A percentile compares a stretch with the other conserved stretches of the same genome.
Conservation (phyloP, 2,888 invertebrate species). For the Crocallis elinguaria region DNA sequence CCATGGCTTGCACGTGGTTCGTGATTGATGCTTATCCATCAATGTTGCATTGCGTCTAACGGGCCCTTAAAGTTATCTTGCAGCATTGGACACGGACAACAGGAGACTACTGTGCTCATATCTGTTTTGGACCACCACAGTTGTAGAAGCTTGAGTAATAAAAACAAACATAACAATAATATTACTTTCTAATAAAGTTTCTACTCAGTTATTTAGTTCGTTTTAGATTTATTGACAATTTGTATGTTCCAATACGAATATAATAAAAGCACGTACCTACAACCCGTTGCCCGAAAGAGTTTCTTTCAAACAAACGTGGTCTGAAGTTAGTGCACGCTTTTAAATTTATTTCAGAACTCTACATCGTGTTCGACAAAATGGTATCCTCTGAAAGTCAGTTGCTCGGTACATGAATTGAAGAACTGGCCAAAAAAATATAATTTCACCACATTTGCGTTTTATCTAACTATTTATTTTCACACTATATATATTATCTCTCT, state of each 20-base stretch:
- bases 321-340: slow-evolving; percentile 59
- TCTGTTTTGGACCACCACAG: no score
- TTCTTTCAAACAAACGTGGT: slow-evolving; percentile 47
- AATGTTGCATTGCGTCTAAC: no score
- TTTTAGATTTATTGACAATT: slow-evolving; percentile 4
- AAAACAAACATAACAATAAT: no score
- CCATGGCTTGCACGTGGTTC: no score
- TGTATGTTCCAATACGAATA: slow-evolving; percentile 11
- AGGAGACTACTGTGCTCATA: no score
- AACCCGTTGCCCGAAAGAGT: slow-evolving; percentile 50
- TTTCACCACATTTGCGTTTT: no score
- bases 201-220: background rate
- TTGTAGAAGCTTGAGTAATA: no score
- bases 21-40: no score
- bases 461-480: no score
- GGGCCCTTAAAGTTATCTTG: no score
- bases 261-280: slow-evolving; percentile 53
- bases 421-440: background rate
- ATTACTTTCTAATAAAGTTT: background rate
- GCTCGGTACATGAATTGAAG: slow-evolving; percentile 9
- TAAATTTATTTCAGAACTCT: slow-evolving; percentile 69
- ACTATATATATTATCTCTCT: no score
- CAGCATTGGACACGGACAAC: no score
- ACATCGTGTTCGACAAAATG: slow-evolving; percentile 60
- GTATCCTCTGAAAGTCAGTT: slow-evolving; percentile 45